phyloP scores from a whole-genome alignment of 2,797 vertebrate genomes.

The Clangula hyemalis region DNA sequence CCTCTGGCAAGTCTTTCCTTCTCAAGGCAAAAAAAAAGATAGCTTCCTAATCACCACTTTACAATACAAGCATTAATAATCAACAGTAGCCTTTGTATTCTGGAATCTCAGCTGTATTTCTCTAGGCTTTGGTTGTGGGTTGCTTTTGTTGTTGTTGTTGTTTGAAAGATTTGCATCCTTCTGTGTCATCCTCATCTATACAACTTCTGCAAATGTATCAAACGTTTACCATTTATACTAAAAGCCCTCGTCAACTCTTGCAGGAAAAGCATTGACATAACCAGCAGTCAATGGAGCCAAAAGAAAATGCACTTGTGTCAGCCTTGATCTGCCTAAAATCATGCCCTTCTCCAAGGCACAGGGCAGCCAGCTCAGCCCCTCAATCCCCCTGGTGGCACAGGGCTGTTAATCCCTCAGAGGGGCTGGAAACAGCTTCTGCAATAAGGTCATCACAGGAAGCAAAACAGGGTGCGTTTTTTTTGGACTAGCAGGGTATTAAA shows the following conservation, averaged over 20 bases:
- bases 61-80: background rate
- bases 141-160: background rate
- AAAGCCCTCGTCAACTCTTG: background rate
- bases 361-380: background rate
- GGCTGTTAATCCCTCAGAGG: background rate
- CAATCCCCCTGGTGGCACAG: background rate
- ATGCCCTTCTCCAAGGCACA: background rate
- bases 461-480: too few species aligned
- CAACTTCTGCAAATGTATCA: background rate
- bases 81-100: background rate
- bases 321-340: background rate
- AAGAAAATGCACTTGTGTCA: background rate
- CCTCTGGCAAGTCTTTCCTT: background rate
- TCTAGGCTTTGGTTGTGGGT: background rate
- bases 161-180: background rate
- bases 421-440: background rate
- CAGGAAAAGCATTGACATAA: background rate
- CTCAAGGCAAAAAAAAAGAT: background rate
- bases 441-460: background rate
- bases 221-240: background rate
- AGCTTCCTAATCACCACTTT: background rate
- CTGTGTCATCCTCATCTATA: background rate
- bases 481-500: too few species aligned
- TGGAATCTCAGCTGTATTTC: background rate
- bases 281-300: background rate